Conservation (phyloP, 2,797 vertebrate genomes). For the Onychomys arenicola region DNA sequence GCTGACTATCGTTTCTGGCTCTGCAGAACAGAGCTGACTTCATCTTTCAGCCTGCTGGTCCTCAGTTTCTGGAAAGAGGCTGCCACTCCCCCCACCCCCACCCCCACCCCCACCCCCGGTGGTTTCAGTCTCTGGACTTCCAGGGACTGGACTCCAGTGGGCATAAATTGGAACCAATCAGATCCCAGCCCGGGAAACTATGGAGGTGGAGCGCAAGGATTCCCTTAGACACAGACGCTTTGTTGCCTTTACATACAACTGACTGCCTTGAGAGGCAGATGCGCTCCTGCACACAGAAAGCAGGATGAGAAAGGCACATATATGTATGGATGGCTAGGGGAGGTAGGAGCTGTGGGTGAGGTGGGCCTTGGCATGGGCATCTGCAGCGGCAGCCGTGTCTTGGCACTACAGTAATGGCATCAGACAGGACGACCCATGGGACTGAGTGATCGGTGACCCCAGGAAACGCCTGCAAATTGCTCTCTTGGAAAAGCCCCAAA, state of each 20-base stretch:
- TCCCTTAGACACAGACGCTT: background rate
- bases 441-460: constrained; percentile 46
- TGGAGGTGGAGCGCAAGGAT: background rate
- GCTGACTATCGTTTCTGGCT: background rate
- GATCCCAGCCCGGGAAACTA: background rate
- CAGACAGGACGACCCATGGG: background rate
- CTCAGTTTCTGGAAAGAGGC: constrained; percentile 14
- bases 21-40: background rate
- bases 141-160: background rate
- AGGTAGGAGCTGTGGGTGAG: background rate
- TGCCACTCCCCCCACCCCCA: background rate
- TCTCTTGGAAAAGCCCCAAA: constrained; percentile 67
- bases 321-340: background rate
- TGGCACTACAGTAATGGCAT: background rate
- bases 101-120: background rate
- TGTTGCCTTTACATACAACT: background rate
- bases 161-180: background rate
- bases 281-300: background rate
- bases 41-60: background rate
- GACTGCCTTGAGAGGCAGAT: background rate
- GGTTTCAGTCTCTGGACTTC: background rate
- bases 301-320: background rate
- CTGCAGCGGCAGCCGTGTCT: background rate
- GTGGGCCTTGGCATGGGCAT: background rate
- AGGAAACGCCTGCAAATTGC: constrained; percentile 34